Evolutionary conservation across 2,797 vertebrate genomes (phyloP).

Genomic region (Amblyopsis hoosieri): DNA sequence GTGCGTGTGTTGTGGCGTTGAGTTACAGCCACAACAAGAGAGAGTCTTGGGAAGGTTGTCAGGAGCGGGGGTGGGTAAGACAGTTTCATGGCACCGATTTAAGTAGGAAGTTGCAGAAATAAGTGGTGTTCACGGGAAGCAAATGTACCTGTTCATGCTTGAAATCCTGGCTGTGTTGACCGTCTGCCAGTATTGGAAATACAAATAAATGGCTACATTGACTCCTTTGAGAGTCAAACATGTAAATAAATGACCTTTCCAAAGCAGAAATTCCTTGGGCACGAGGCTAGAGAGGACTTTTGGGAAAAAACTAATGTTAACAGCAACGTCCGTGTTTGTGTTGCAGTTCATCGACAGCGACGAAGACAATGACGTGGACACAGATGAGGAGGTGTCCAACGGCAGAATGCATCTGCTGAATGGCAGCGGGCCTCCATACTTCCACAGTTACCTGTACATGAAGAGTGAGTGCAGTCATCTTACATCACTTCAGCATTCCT

Average conservation of each 20-base stretch:
- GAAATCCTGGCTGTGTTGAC: neutral
- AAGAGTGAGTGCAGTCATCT: slow-evolving; percentile 78
- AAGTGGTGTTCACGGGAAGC: neutral
- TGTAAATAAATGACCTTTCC: neutral
- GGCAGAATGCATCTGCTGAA: slow-evolving; percentile 83
- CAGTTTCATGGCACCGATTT: slow-evolving; percentile 19
- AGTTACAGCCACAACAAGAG: too few species aligned
- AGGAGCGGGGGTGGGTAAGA: neutral
- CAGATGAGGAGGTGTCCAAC: slow-evolving; percentile 90
- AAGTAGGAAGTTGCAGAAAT: slow-evolving; percentile 14
- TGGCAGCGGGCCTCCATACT: slow-evolving; percentile 88
- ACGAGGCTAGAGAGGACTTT: neutral
- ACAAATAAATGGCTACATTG: neutral
- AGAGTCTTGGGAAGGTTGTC: too few species aligned
- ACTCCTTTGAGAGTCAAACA: neutral
- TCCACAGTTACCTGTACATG: slow-evolving; percentile 95
- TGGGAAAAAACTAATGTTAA: neutral
- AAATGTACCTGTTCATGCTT: neutral
- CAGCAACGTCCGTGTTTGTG: slow-evolving; percentile 11
- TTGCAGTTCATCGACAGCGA: slow-evolving; percentile 89
- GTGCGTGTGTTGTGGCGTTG: neutral
- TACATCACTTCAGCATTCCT: too few species aligned
- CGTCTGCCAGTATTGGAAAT: neutral
- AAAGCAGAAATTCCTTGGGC: neutral
- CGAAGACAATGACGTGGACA: slow-evolving; percentile 90